Evolutionary conservation across 1,140 invertebrate genomes (phyloP), one percentile per base, ranked within the genome.

Genomic region (Heliconius congener): DNA sequence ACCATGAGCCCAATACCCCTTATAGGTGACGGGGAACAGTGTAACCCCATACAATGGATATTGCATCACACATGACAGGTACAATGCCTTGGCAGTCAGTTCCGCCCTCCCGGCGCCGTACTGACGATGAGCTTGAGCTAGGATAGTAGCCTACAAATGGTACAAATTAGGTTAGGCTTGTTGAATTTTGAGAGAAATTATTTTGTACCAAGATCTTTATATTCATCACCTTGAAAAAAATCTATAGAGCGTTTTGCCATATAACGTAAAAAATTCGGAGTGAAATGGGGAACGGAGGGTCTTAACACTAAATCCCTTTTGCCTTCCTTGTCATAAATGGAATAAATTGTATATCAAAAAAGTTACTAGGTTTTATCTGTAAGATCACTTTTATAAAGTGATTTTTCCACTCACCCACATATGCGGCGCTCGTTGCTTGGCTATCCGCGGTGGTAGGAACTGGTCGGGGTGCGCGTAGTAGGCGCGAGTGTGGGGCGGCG

Each of bases 61-160:
- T 93, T 99, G 98, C 98, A 99, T 99, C 1, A 99, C 98, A 88
- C 98, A 99, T 1, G 98, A 98, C 71, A 99, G 94, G 91, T 99
- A 99, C 84, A 99, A 96, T 11, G 99, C 98, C 94, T 99, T 99
- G 2, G 98, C 98, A 4, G 98, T 98, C 39, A 99, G 91, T 88
- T 99, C 98, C 8, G 97, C 97, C 83, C 99, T 97, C 1, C 98
- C 98, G 5, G 97, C 97, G 46, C 98, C 98, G 89, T 99, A 99
- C 90, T 98, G 97, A 30, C 96, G 95, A 93, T 98, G 98, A 2
- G 98, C 98, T 95, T 98, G 97, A 8, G 97, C 97, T 73, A 98
- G 96, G 83, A 98, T 98, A 19, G 97, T 97, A 2, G 98, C 97
- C 94, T 95, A 46, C 3, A 46, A 46, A 16, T 46, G 42, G 42